These are phyloP conservation scores for Gastrophryne carolinensis DNA, from an alignment of 2,797 vertebrate genomes.

Conservation along the genomic window DNA sequence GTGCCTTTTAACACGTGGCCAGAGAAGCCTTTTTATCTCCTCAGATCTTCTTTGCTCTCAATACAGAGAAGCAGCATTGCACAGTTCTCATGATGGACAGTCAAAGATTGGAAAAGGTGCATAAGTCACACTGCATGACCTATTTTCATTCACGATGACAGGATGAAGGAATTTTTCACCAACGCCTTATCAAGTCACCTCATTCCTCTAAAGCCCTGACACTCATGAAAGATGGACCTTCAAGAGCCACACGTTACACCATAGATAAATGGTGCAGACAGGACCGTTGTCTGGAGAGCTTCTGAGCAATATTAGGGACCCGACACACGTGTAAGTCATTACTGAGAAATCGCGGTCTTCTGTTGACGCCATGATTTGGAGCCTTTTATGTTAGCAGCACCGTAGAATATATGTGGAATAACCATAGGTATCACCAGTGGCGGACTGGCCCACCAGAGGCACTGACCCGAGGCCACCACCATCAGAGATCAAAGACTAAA, in stretches of 20 bases:
- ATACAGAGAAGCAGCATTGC: neutral
- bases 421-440: too few species aligned
- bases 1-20: too few species aligned
- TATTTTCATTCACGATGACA: neutral
- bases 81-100: neutral
- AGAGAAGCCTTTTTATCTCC: neutral
- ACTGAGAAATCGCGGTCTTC: too few species aligned
- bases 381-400: too few species aligned
- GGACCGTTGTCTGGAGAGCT: neutral
- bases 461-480: too few species aligned
- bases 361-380: too few species aligned
- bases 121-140: neutral
- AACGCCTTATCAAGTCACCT: slow-evolving; percentile 3
- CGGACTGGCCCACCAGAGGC: too few species aligned
- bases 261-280: neutral
- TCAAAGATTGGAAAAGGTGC: neutral
- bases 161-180: slow-evolving; percentile 4
- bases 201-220: neutral
- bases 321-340: neutral
- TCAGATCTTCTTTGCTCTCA: neutral
- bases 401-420: too few species aligned
- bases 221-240: slow-evolving; percentile 2
- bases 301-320: neutral
- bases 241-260: neutral
- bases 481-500: too few species aligned